Percentiles rank a stretch among this genome's conserved stretches.
Conservation (phyloP, 2,797 vertebrate genomes). For the Macroramphosus scolopax region DNA sequence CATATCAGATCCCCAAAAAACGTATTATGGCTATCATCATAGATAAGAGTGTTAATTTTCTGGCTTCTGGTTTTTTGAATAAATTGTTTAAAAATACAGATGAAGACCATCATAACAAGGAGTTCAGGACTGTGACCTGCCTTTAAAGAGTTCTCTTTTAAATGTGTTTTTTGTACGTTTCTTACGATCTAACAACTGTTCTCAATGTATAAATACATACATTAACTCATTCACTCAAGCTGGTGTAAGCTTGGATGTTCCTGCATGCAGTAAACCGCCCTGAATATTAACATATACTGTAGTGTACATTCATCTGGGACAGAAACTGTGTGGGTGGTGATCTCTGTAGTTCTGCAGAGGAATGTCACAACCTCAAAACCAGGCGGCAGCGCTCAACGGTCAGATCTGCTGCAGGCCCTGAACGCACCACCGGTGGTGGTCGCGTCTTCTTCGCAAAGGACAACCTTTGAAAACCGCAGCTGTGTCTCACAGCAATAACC, state of each 20-base stretch:
- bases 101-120: background rate
- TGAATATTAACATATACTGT: slow-evolving; percentile 17
- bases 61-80: slow-evolving; percentile 3
- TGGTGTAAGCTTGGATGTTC: slow-evolving; percentile 2
- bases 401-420: slow-evolving; percentile 27
- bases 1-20: slow-evolving; percentile 1
- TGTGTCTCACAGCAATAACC: slow-evolving; percentile 45
- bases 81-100: slow-evolving; percentile 10
- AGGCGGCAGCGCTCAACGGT: slow-evolving; percentile 34
- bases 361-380: slow-evolving; percentile 49
- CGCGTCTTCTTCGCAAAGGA: slow-evolving; percentile 12
- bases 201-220: background rate
- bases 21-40: background rate
- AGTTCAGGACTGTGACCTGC: background rate
- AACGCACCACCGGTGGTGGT: slow-evolving; percentile 28
- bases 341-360: slow-evolving; percentile 29
- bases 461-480: slow-evolving; percentile 44
- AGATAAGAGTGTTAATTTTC: slow-evolving; percentile 15
- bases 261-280: too few species aligned
- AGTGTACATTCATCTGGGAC: slow-evolving; percentile 17
- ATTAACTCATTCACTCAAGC: slow-evolving; percentile 1
- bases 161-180: too few species aligned
- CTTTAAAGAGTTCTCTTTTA: too few species aligned
- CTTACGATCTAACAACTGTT: background rate
- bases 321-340: slow-evolving; percentile 58